phyloP scores from a whole-genome alignment of 2,113 vertebrate species.

The Sinocyclocheilus anshuiensis region DNA sequence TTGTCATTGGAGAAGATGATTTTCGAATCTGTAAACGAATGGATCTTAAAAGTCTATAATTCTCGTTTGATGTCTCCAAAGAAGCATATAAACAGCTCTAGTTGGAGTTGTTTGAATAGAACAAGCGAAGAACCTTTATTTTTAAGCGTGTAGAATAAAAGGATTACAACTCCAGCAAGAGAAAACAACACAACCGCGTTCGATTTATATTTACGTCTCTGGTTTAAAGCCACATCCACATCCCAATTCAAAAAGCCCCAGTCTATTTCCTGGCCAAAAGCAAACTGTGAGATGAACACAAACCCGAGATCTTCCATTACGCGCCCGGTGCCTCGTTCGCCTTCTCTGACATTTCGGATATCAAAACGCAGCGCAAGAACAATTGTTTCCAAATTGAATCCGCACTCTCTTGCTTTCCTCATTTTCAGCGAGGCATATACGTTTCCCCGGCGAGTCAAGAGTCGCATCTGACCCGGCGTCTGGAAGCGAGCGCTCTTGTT shows the following conservation, averaged over 20 bases:
- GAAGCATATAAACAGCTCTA: neutral
- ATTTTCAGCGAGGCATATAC: constrained; percentile 20
- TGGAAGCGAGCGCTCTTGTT: constrained; percentile 40
- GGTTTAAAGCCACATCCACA: neutral
- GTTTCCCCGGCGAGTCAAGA: constrained; percentile 33
- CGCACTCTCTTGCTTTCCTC: constrained; percentile 45
- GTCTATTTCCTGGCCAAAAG: constrained; percentile 19
- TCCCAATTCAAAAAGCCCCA: neutral
- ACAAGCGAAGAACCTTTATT: neutral
- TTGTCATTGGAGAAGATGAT: no score
- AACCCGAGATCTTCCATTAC: constrained; percentile 45
- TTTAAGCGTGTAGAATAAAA: neutral
- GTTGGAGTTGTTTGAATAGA: neutral
- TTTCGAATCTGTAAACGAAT: neutral
- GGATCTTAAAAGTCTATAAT: neutral
- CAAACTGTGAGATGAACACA: constrained; percentile 46
- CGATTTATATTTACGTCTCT: neutral
- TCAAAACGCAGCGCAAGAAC: constrained; percentile 29
- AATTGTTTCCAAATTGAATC: constrained; percentile 58
- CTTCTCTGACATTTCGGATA: constrained; percentile 47
- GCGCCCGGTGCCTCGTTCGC: constrained; percentile 33
- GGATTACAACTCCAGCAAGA: neutral
- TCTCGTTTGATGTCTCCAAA: neutral
- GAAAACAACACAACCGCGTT: constrained; percentile 24
- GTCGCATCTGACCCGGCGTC: constrained; percentile 48